Evolutionary conservation across 35 echinoderm and acorn worm species (phyloP).

Genomic region (Eucidaris tribuloides): DNA sequence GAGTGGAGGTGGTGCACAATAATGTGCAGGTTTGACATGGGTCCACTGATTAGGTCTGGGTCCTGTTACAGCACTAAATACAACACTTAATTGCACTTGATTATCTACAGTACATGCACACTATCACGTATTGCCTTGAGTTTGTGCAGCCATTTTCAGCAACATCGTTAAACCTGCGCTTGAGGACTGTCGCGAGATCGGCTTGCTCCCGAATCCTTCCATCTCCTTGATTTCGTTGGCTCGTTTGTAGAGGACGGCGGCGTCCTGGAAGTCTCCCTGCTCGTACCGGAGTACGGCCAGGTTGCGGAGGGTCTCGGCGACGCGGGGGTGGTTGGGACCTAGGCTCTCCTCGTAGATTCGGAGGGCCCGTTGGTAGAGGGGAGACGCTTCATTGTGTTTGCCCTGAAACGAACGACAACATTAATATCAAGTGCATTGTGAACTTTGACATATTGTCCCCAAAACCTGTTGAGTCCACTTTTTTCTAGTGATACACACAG

Average conservation of each 20-base stretch:
- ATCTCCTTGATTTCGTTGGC: constrained; percentile 93
- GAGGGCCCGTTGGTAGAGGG: constrained; percentile 75
- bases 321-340: constrained; percentile 67
- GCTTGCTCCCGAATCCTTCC: constrained; percentile 38
- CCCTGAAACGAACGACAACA: too few species aligned
- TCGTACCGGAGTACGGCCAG: constrained; percentile 89
- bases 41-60: too few species aligned
- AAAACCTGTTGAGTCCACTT: too few species aligned
- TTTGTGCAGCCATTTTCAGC: not conserved
- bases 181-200: constrained; percentile 32
- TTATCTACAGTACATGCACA: too few species aligned
- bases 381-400: constrained; percentile 59
- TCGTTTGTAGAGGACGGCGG: constrained; percentile 83
- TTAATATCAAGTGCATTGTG: too few species aligned
- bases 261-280: constrained; percentile 62
- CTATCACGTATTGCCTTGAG: not conserved
- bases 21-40: too few species aligned
- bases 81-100: too few species aligned
- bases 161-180: constrained; percentile 46
- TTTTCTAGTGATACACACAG: too few species aligned
- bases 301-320: constrained; percentile 80
- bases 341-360: constrained; percentile 62
- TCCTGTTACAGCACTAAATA: too few species aligned
- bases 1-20: too few species aligned
- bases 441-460: too few species aligned